These are phyloP conservation scores for Holotrichia oblita DNA, from an alignment of 1,140 invertebrate species.

Conservation along the genomic window DNA sequence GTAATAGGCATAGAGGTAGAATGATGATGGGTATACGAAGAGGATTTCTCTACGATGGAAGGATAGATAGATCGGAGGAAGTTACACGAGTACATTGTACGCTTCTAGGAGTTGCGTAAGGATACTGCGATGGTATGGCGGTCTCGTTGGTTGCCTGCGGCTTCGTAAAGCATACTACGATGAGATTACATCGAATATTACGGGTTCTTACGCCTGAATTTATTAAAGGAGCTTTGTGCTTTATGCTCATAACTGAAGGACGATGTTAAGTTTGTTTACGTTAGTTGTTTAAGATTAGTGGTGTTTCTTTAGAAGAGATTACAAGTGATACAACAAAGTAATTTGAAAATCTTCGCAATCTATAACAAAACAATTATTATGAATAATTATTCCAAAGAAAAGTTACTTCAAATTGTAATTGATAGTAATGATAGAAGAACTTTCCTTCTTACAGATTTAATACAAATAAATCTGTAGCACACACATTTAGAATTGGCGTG, in stretches of 20 bases:
- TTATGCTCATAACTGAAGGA: neutral
- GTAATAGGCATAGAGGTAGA: neutral
- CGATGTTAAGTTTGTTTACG: neutral
- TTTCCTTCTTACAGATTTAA: too few relatives aligned
- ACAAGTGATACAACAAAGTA: too few relatives aligned
- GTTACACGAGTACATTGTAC: too few relatives aligned
- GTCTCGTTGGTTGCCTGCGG: neutral
- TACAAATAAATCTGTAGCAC: too few relatives aligned
- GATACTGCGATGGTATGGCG: neutral
- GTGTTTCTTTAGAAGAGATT: too few relatives aligned
- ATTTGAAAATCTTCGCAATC: too few relatives aligned
- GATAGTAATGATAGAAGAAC: too few relatives aligned
- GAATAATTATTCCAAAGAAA: too few relatives aligned
- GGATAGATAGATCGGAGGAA: neutral
- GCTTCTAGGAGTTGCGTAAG: neutral
- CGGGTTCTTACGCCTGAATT: conserved; percentile 26
- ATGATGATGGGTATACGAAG: neutral
- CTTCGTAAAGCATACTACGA: conserved; percentile 13
- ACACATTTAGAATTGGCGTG: too few relatives aligned
- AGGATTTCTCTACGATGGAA: neutral
- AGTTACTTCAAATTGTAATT: too few relatives aligned
- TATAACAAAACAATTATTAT: too few relatives aligned
- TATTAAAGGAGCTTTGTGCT: conserved; percentile 24
- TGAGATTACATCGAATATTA: conserved; percentile 40
- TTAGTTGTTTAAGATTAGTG: neutral